Evolutionary conservation across 2,888 invertebrate species (phyloP), one percentile per base, ranked within the genome.

Genomic region (Sabatieria punctata): DNA sequence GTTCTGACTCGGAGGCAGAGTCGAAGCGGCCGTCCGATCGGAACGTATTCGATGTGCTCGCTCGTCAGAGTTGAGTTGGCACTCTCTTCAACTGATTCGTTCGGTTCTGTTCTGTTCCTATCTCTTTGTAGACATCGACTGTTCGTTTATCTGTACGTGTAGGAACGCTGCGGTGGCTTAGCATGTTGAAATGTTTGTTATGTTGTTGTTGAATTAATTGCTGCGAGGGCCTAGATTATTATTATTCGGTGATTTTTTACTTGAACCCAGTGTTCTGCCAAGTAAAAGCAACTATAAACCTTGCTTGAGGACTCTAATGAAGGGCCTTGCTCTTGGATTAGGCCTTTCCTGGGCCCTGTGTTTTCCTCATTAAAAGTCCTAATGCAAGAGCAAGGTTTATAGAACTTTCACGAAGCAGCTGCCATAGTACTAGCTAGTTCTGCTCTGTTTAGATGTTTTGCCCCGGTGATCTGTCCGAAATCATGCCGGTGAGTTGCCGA

Each of bases 361-460:
- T 27, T 6, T 37, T 11, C 8, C 8, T 22, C 23, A 6, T 8
- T 6, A 18, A 22, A 6, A 30, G 24, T 21, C 30, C 25, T 23
- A 35, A 47, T 44, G 11, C 37, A 44, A 44, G 44, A 47, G 47
- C 47, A 47, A 47, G 37, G 47, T 1, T 47, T 37, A 23, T 24
- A 26, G 23, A 33, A 8, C n/a, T 11, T 25, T 27, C 26, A n/a
- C n/a, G 13, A 6, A 8, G n/a, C 30, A 27, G 15, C n/a, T 6
- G 15, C 30, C 24, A 45, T 23, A 25, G 15, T 11, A 15, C 19
- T 21, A 15, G 15, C 4, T 24, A 6, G 13, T 43, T 46, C 19
- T 46, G 24, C 27, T 2, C 11, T 52, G n/a, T 55, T 24, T 46
- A 55, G 55, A 49, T 53, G 35, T 42, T 52, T 24, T 48, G 39